These are phyloP conservation scores for Brachypodius melanocephalos DNA, from an alignment of 2,113 vertebrate species.

Conservation along the genomic window DNA sequence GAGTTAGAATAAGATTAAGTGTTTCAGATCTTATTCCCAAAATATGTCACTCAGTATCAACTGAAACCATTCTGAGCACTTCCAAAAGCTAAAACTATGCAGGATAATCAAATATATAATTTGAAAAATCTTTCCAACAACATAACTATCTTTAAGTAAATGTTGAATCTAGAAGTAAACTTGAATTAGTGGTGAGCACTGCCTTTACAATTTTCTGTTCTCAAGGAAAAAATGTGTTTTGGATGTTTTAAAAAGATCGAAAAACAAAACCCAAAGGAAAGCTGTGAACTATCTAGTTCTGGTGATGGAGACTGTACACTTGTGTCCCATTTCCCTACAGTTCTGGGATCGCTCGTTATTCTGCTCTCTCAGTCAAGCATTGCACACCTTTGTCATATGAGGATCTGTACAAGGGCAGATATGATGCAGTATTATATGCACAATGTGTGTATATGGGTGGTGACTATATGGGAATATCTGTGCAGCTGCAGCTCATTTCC, in stretches of 20 bases:
- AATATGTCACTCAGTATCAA: not conserved
- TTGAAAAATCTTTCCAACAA: not conserved
- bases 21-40: constrained; percentile 32
- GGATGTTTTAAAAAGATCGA: not conserved
- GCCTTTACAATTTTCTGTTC: not conserved
- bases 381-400: rapidly evolving
- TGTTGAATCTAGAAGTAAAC: not conserved
- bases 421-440: not conserved
- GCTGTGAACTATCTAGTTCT: not conserved
- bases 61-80: not conserved
- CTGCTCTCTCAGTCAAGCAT: not conserved
- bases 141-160: not conserved
- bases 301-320: not conserved
- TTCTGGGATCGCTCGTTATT: not conserved
- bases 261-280: not conserved
- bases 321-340: not conserved
- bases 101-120: not conserved
- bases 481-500: not conserved
- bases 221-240: not conserved
- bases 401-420: not conserved
- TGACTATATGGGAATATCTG: not conserved
- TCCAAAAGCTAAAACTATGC: not conserved
- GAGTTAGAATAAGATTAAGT: not conserved
- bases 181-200: not conserved
- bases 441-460: not conserved